A percentile compares a stretch with the other conserved stretches of the same genome.
These are phyloP conservation scores for Emmelina monodactyla DNA, from an alignment of 2,888 invertebrate genomes.

Conservation along the genomic window DNA sequence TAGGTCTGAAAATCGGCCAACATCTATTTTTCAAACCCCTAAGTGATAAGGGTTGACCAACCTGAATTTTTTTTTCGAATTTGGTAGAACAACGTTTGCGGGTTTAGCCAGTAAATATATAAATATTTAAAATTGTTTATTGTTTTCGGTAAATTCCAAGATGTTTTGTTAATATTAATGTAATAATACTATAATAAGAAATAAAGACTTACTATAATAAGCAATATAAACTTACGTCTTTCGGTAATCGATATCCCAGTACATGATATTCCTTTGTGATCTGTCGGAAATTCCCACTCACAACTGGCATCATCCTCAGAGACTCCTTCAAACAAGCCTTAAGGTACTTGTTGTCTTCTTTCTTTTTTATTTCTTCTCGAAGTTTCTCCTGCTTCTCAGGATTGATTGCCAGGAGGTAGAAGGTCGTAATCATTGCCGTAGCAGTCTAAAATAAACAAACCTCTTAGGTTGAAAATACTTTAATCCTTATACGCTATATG, in stretches of 20 bases:
- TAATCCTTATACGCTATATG: background rate
- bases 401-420: slow-evolving; percentile 63
- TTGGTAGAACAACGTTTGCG: no score
- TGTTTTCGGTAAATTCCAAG: no score
- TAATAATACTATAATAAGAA: no score
- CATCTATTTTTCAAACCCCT: no score
- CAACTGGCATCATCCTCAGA: slow-evolving; percentile 60
- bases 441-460: background rate
- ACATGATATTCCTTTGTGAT: slow-evolving; percentile 55
- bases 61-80: no score
- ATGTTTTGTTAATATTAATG: no score
- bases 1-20: no score
- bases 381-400: slow-evolving; percentile 64
- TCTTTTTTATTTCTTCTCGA: slow-evolving; percentile 46
- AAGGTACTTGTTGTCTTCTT: slow-evolving; percentile 47
- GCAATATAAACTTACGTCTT: slow-evolving; percentile 39
- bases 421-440: background rate
- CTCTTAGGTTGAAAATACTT: no score
- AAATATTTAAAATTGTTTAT: no score
- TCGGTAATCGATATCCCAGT: slow-evolving; percentile 63
- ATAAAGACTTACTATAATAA: background rate
- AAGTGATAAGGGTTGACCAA: no score
- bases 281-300: slow-evolving; percentile 54
- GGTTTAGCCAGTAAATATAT: no score
- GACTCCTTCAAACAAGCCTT: slow-evolving; percentile 73